phyloP scores from a whole-genome alignment of 2,888 invertebrate species.

The Rutpela maculata region DNA sequence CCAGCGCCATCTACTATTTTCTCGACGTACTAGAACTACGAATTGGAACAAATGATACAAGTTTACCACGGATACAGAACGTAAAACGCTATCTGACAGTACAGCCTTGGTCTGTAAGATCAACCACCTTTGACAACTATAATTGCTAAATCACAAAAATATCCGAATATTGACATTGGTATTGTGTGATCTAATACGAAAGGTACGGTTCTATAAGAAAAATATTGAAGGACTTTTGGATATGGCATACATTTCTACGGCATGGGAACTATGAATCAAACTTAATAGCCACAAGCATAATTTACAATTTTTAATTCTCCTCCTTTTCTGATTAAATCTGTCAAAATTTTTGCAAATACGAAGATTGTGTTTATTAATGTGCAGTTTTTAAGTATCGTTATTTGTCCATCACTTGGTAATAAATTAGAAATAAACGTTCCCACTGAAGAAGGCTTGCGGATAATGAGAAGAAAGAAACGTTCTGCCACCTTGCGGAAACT shows the following conservation, averaged over 20 bases:
- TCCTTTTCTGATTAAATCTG: neutral
- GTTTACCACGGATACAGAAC: too few relatives aligned
- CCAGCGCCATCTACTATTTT: too few relatives aligned
- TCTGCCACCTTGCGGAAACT: conserved; percentile 31
- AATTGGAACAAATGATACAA: too few relatives aligned
- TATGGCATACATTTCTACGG: neutral
- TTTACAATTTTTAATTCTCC: neutral
- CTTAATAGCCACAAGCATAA: neutral
- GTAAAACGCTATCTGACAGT: too few relatives aligned
- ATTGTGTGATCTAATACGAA: too few relatives aligned
- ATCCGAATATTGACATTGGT: neutral
- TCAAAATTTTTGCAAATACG: neutral
- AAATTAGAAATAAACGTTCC: conserved; percentile 16
- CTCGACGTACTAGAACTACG: too few relatives aligned
- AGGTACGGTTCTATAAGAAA: too few relatives aligned
- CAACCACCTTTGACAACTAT: too few relatives aligned
- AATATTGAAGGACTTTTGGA: too few relatives aligned
- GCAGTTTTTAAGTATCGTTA: conserved; percentile 25
- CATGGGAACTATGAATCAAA: neutral
- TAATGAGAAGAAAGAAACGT: conserved; percentile 33
- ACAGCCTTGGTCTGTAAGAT: too few relatives aligned
- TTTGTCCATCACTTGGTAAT: conserved; percentile 22
- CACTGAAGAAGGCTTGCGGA: conserved; percentile 33
- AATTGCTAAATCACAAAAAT: neutral
- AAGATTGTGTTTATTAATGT: neutral